These are phyloP conservation scores for Aviceda subcristata DNA, from an alignment of 2,113 vertebrate genomes.

Conservation along the genomic window DNA sequence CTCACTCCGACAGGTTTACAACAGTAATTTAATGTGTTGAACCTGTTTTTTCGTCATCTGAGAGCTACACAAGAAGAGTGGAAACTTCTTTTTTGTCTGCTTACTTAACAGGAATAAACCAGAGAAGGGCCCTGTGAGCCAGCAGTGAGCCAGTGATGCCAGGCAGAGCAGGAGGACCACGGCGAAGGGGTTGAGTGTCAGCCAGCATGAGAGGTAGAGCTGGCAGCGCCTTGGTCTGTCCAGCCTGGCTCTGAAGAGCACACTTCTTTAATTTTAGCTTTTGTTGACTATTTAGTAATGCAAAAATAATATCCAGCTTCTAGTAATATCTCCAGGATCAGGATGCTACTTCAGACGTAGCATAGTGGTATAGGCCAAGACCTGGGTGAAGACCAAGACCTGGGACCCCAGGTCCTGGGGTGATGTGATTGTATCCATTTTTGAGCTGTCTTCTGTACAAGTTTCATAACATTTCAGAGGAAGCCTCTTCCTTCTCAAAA, in stretches of 20 bases:
- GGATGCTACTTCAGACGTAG: neutral
- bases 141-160: neutral
- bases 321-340: neutral
- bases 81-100: neutral
- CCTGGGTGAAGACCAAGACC: neutral
- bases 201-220: neutral
- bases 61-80: neutral
- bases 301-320: neutral
- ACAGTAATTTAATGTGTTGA: neutral
- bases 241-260: neutral
- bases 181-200: neutral
- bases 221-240: neutral
- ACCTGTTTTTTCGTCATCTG: neutral
- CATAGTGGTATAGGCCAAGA: neutral
- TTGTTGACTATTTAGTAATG: neutral
- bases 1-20: neutral
- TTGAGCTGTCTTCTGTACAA: neutral
- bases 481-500: neutral
- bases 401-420: neutral
- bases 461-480: neutral
- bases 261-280: neutral
- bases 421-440: neutral
- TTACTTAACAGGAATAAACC: neutral
- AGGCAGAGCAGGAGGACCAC: neutral
- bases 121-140: neutral